phyloP scores from a whole-genome alignment of 2,888 invertebrate genomes.

The Drosophila dives region DNA sequence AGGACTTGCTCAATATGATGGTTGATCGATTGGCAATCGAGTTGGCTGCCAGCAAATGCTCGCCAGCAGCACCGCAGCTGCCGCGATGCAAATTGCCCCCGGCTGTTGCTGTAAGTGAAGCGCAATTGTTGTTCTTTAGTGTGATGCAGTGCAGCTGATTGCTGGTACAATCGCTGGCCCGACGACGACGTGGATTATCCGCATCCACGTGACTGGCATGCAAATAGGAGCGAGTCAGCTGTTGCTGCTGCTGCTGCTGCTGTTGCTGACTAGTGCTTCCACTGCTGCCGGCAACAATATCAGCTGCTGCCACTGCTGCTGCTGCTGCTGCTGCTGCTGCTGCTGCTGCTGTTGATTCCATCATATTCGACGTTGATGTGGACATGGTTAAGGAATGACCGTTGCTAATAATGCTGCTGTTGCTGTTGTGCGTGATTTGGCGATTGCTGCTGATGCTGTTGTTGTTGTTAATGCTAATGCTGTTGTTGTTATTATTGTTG shows the following conservation, averaged over 20 bases:
- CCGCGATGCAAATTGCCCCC: constrained; percentile 79
- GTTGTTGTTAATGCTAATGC: constrained; percentile 34
- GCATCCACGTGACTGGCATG: constrained; percentile 41
- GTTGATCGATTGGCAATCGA: constrained; percentile 84
- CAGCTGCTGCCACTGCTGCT: constrained; percentile 19
- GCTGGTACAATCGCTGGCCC: constrained; percentile 79
- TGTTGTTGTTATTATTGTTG: constrained; percentile 38
- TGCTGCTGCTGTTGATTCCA: constrained; percentile 39
- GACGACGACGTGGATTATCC: constrained; percentile 76
- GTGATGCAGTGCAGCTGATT: constrained; percentile 82
- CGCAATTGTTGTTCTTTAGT: constrained; percentile 83
- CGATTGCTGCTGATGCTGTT: constrained; percentile 33
- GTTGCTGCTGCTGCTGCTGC: constrained; percentile 52
- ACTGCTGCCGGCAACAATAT: constrained; percentile 9
- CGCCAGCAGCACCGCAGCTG: constrained; percentile 83
- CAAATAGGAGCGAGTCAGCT: constrained; percentile 44
- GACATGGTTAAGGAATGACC: constrained; percentile 63
- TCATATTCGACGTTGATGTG: constrained; percentile 65
- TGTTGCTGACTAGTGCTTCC: constrained; percentile 20
- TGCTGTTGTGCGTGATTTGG: constrained; percentile 34
- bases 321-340: constrained; percentile 23
- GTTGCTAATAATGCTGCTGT: constrained; percentile 53
- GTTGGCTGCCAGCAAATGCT: constrained; percentile 83
- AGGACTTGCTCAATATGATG: constrained; percentile 84
- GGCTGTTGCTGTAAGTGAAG: constrained; percentile 55